Conservation (phyloP, 1,140 invertebrate genomes). For the Brachionus plicatilis region DNA sequence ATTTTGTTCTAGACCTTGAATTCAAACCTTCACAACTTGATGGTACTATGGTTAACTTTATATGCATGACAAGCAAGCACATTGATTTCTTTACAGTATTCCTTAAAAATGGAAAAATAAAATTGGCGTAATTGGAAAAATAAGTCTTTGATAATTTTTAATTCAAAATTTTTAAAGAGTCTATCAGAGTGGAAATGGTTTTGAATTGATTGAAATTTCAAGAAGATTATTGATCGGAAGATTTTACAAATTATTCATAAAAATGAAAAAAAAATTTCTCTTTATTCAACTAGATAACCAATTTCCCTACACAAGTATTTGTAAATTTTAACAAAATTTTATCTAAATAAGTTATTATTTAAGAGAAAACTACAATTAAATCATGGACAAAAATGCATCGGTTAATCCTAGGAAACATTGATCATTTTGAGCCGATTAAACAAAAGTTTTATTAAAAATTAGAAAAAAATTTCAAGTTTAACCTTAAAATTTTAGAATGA, state of each 20-base stretch:
- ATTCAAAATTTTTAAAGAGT: neutral
- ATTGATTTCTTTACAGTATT: neutral
- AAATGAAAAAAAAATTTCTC: neutral
- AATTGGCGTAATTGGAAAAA: neutral
- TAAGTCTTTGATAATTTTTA: neutral
- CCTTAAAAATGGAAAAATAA: neutral
- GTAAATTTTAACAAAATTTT: neutral
- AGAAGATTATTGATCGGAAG: neutral
- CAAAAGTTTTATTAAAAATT: neutral
- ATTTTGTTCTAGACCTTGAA: neutral
- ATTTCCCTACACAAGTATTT: neutral
- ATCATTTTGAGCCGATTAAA: neutral
- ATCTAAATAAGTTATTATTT: neutral
- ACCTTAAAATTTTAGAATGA: neutral
- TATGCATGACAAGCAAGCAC: neutral
- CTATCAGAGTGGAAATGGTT: neutral
- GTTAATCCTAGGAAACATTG: neutral
- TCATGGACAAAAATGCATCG: neutral
- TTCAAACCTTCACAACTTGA: neutral
- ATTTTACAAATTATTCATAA: conserved; percentile 9
- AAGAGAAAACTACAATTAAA: neutral
- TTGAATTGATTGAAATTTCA: neutral
- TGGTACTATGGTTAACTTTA: neutral
- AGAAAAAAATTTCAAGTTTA: neutral
- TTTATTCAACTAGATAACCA: neutral